These are phyloP conservation scores for Axinella damicornis DNA, from an alignment of 37 sponge, comb jelly and placozoan genomes.

Conservation along the genomic window DNA sequence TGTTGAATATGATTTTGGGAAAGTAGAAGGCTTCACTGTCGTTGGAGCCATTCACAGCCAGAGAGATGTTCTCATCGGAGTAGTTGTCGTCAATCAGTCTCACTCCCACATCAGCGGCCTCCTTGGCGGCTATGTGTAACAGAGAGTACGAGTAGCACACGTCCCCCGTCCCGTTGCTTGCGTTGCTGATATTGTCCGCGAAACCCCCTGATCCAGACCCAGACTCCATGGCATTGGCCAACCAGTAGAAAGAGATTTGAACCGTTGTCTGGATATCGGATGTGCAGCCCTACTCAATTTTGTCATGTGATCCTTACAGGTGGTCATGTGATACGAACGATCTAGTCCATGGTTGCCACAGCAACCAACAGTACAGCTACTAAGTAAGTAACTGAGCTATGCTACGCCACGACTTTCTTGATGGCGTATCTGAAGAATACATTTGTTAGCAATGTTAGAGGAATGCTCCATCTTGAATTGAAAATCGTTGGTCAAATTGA, in stretches of 20 bases:
- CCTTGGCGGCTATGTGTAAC: conserved; percentile 17
- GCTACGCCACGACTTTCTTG: no score
- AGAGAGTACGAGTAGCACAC: not conserved
- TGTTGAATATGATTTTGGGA: conserved; percentile 21
- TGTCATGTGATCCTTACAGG: no score
- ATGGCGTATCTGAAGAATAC: no score
- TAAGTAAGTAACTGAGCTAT: no score
- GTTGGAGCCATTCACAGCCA: not conserved
- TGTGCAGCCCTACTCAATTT: no score
- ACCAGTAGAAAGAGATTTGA: no score
- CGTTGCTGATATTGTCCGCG: not conserved
- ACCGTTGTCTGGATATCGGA: no score
- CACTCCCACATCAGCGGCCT: not conserved
- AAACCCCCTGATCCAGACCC: not conserved
- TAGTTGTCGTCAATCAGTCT: not conserved
- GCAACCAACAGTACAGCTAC: no score
- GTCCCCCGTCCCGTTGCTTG: not conserved
- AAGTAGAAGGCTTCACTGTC: not conserved
- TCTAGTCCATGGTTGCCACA: no score
- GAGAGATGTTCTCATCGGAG: not conserved
- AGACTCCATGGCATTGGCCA: not conserved
- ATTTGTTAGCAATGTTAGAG: no score
- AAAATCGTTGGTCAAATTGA: not conserved
- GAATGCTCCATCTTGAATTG: no score
- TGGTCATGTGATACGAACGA: no score